Percentiles rank a stretch among this genome's conserved stretches.
phyloP scores from a whole-genome alignment of 2,888 invertebrate genomes.

The Acanthosepion pharaonis region DNA sequence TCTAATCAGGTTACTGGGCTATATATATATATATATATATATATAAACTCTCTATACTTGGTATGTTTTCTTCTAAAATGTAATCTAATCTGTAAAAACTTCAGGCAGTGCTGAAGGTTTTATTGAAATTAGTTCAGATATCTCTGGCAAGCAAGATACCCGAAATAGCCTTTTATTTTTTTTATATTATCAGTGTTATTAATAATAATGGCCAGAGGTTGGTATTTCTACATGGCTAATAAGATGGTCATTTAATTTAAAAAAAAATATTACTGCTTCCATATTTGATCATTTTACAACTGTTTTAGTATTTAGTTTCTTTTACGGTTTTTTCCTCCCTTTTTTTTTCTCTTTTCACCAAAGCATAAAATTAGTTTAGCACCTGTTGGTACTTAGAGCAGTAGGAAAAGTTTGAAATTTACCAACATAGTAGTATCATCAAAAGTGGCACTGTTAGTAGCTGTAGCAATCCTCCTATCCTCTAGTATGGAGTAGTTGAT shows the following conservation, averaged over 20 bases:
- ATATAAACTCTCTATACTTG: background rate
- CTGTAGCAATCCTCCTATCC: background rate
- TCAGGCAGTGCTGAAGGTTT: background rate
- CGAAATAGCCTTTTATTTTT: background rate
- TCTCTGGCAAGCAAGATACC: background rate
- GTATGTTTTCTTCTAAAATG: background rate
- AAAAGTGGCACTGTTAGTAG: background rate
- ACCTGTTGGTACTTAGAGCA: constrained; percentile 33
- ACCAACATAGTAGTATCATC: background rate
- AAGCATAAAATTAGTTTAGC: constrained; percentile 33
- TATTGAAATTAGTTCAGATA: background rate
- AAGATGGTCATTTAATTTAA: background rate
- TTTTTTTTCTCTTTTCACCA: background rate
- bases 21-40: too few species aligned
- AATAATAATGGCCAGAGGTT: too few species aligned
- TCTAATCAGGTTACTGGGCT: too few species aligned
- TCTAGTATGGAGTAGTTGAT: background rate
- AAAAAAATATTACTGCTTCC: background rate
- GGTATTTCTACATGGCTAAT: background rate
- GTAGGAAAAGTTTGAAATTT: background rate
- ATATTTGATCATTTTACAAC: constrained; percentile 33
- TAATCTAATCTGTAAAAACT: background rate
- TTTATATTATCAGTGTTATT: too few species aligned
- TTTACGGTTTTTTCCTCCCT: background rate
- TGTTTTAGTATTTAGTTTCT: background rate